phyloP scores from a whole-genome alignment of 2,797 vertebrate species.

The Gadopsis marmoratus region DNA sequence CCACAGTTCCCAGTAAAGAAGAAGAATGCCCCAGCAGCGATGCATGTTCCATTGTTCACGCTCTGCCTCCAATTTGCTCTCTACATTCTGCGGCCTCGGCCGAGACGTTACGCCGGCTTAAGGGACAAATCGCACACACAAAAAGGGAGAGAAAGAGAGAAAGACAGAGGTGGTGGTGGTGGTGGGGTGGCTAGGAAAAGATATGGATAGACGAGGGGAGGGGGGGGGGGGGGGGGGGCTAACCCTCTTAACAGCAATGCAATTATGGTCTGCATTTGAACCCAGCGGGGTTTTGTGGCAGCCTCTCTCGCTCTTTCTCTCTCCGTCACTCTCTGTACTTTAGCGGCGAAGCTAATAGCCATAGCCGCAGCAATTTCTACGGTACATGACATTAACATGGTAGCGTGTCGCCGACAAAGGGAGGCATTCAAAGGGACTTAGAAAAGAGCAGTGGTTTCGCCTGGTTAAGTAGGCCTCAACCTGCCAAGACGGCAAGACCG shows the following conservation, averaged over 20 bases:
- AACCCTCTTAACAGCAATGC: slow-evolving; percentile 98
- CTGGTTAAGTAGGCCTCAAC: slow-evolving; percentile 86
- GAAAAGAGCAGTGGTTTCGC: slow-evolving; percentile 83
- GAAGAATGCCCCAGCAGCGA: slow-evolving; percentile 93
- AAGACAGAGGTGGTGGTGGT: slow-evolving; percentile 79
- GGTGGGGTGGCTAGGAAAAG: slow-evolving; percentile 55
- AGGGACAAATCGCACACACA: slow-evolving; percentile 99
- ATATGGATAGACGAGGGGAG: slow-evolving; percentile 46
- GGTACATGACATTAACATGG: slow-evolving; percentile 99
- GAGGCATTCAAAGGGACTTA: slow-evolving; percentile 84
- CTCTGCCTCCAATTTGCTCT: slow-evolving; percentile 99
- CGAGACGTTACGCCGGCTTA: slow-evolving; percentile 99
- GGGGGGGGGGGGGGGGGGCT: slow-evolving; percentile 79
- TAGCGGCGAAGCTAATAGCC: slow-evolving; percentile 99
- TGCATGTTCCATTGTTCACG: slow-evolving; percentile 99
- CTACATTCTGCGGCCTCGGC: slow-evolving; percentile 98
- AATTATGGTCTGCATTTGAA: slow-evolving; percentile 99
- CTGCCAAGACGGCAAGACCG: slow-evolving; percentile 82
- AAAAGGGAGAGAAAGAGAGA: slow-evolving; percentile 78
- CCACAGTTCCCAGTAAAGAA: slow-evolving; percentile 80
- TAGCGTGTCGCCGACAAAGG: slow-evolving; percentile 86
- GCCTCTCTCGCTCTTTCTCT: slow-evolving; percentile 83
- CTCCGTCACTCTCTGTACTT: slow-evolving; percentile 91
- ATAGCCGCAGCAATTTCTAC: slow-evolving; percentile 99
- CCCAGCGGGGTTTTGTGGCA: slow-evolving; percentile 95